Percentiles rank a stretch among this genome's conserved stretches.
Evolutionary conservation across 2,113 vertebrate species (phyloP).

Genomic region (Suncus etruscus): DNA sequence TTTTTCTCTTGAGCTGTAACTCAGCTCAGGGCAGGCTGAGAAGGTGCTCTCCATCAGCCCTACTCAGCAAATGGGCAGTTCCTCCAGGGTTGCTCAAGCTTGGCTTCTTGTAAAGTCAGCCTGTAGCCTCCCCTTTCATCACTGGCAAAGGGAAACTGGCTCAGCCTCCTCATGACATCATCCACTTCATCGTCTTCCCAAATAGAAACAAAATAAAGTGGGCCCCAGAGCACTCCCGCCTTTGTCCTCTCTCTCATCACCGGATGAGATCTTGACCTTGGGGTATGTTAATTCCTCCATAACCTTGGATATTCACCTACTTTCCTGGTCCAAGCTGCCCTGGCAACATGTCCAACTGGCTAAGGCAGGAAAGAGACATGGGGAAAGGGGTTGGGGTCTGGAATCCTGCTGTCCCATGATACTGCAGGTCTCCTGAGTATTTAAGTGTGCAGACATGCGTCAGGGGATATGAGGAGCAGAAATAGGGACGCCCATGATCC

Average conservation of each 20-base stretch:
- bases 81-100: neutral
- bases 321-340: neutral
- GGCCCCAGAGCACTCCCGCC: neutral
- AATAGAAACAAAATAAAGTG: neutral
- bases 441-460: neutral
- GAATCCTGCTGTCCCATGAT: neutral
- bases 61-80: neutral
- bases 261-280: neutral
- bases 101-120: constrained; percentile 18
- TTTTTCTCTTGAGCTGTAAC: neutral
- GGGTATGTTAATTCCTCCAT: neutral
- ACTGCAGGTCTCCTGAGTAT: accelerated
- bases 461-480: neutral
- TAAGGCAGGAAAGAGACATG: too few relatives aligned
- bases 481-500: neutral
- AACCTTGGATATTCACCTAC: neutral
- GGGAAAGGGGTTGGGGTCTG: neutral
- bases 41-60: neutral
- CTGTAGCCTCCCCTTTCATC: neutral
- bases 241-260: neutral
- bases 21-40: neutral
- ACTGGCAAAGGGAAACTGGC: neutral
- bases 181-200: neutral
- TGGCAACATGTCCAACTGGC: neutral
- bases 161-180: neutral